A percentile compares a stretch with the other conserved stretches of the same genome.
phyloP scores from a whole-genome alignment of 2,888 invertebrate genomes.

The Cantharis rufa region DNA sequence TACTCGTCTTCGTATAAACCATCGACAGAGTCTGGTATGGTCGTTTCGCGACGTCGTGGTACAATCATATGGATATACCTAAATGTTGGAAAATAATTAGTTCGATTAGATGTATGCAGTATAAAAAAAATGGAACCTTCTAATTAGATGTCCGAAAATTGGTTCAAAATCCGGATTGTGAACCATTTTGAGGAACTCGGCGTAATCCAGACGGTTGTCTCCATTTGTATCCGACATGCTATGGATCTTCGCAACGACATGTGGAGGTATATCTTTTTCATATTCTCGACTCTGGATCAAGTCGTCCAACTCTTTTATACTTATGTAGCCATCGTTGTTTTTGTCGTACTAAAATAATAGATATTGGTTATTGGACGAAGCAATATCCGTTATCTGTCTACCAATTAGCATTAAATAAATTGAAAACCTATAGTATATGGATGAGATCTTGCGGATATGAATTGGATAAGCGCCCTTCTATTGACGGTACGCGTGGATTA shows the following conservation, averaged over 20 bases:
- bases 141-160: constrained; percentile 67
- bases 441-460: too few species aligned
- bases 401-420: too few species aligned
- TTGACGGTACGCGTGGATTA: too few species aligned
- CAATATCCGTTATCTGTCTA: too few species aligned
- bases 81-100: constrained; percentile 10
- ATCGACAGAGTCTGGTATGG: constrained; percentile 61
- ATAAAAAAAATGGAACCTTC: constrained; percentile 55
- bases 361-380: too few species aligned
- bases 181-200: constrained; percentile 76
- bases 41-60: constrained; percentile 19
- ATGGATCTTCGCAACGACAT: constrained; percentile 70
- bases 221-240: constrained; percentile 66
- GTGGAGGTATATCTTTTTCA: constrained; percentile 68
- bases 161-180: constrained; percentile 56
- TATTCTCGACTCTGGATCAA: constrained; percentile 65
- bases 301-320: constrained; percentile 66
- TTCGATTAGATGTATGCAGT: not conserved
- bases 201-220: constrained; percentile 70
- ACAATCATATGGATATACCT: constrained; percentile 37
- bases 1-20: constrained; percentile 87
- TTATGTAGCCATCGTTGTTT: constrained; percentile 72
- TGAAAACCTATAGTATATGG: too few species aligned
- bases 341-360: constrained; percentile 69
- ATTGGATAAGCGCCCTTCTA: too few species aligned